Percentiles rank a stretch among this genome's conserved stretches.
phyloP scores from a whole-genome alignment of 2,797 vertebrate genomes.

The Odontamblyopus rebecca region DNA sequence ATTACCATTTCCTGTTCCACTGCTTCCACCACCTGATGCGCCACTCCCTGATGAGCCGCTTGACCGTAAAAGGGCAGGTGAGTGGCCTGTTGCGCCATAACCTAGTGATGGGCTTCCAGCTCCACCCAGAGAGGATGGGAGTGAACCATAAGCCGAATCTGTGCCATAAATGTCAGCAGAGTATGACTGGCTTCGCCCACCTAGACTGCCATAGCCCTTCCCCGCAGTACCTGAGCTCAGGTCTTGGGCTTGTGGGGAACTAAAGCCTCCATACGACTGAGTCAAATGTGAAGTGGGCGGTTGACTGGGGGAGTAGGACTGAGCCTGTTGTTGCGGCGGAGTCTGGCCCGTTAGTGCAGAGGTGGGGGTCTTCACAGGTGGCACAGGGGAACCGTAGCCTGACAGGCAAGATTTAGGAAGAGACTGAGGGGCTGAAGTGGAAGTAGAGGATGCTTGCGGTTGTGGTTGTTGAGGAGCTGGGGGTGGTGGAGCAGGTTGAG shows the following conservation, averaged over 20 bases:
- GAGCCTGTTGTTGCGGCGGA: slow-evolving; percentile 78
- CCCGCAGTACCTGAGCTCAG: slow-evolving; percentile 79
- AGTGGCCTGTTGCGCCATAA: slow-evolving; percentile 89
- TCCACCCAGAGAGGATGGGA: slow-evolving; percentile 80
- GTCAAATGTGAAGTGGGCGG: slow-evolving; percentile 78
- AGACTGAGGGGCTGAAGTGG: slow-evolving; percentile 74
- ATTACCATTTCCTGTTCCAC: slow-evolving; percentile 68
- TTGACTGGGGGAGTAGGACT: slow-evolving; percentile 83
- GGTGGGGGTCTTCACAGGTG: slow-evolving; percentile 84
- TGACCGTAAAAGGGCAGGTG: slow-evolving; percentile 87
- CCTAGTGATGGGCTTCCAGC: slow-evolving; percentile 89
- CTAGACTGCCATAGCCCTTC: slow-evolving; percentile 79
- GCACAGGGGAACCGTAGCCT: slow-evolving; percentile 81
- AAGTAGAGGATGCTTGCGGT: slow-evolving; percentile 72
- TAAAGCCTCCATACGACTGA: slow-evolving; percentile 85
- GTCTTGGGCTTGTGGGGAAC: slow-evolving; percentile 88
- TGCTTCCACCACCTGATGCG: slow-evolving; percentile 74
- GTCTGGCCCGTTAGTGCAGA: slow-evolving; percentile 75
- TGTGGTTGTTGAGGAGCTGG: slow-evolving; percentile 76
- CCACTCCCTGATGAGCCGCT: slow-evolving; percentile 80
- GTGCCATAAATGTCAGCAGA: slow-evolving; percentile 78
- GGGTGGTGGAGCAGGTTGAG: slow-evolving; percentile 81
- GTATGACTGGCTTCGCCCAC: slow-evolving; percentile 76
- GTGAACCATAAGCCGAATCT: slow-evolving; percentile 80
- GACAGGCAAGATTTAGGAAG: slow-evolving; percentile 79